Evolutionary conservation across 1,140 invertebrate species (phyloP).

Genomic region (Drosophila tsacasi): DNA sequence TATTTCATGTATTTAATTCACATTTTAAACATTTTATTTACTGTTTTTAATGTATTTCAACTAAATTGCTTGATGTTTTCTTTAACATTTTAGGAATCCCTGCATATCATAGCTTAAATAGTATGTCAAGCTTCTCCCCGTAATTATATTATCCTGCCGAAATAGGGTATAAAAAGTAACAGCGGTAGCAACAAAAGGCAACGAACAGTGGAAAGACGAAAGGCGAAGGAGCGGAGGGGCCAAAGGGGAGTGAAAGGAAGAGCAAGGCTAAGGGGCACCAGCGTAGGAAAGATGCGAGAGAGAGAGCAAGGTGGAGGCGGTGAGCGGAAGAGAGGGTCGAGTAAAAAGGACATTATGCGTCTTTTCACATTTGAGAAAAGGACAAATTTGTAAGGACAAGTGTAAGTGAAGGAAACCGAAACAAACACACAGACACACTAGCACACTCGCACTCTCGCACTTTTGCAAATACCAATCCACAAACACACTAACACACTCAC

Average conservation of each 20-base stretch:
- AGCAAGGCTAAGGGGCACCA: constrained; percentile 32
- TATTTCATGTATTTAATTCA: background rate
- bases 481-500: constrained; percentile 10
- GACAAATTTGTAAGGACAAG: constrained; percentile 84
- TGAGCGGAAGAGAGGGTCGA: constrained; percentile 33
- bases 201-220: constrained; percentile 25
- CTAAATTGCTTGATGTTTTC: too few relatives aligned
- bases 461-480: constrained; percentile 31
- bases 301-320: background rate
- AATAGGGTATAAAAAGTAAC: constrained; percentile 24
- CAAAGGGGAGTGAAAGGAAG: constrained; percentile 23
- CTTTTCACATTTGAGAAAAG: constrained; percentile 84
- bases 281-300: constrained; percentile 6
- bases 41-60: background rate
- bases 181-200: constrained; percentile 36
- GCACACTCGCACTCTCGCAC: constrained; percentile 34
- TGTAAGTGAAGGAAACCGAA: constrained; percentile 78
- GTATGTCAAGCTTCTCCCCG: background rate
- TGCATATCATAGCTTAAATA: background rate
- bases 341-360: constrained; percentile 83
- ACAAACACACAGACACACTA: constrained; percentile 53
- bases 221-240: constrained; percentile 20
- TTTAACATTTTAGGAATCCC: background rate
- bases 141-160: background rate
- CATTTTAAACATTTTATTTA: background rate